Conservation (phyloP, 2,888 invertebrate genomes). For the Athalia circularis region DNA sequence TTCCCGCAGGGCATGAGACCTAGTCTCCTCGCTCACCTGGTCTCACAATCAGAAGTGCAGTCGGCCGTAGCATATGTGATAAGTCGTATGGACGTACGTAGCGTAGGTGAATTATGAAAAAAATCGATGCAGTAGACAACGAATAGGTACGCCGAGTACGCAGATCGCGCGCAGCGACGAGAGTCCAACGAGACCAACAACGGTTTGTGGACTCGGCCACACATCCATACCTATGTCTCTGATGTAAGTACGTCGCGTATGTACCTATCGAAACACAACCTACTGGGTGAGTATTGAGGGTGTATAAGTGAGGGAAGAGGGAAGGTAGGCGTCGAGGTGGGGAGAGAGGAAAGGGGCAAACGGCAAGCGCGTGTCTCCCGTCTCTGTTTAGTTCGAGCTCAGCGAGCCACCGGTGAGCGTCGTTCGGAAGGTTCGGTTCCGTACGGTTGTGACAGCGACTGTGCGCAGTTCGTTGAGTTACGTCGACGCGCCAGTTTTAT, state of each 20-base stretch:
- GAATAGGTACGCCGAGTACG: background rate
- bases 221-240: background rate
- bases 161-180: constrained; percentile 13
- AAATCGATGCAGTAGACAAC: constrained; percentile 9
- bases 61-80: background rate
- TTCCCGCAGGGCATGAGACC: too few species aligned
- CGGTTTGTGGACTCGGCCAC: constrained; percentile 23
- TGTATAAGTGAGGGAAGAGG: background rate
- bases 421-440: background rate
- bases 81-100: background rate
- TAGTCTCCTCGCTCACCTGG: too few species aligned
- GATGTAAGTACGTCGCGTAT: background rate
- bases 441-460: background rate
- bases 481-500: too few species aligned
- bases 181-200: background rate
- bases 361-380: constrained; percentile 59
- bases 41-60: background rate
- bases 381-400: constrained; percentile 65
- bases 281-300: background rate
- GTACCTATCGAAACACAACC: background rate
- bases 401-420: constrained; percentile 64
- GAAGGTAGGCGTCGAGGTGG: constrained; percentile 43
- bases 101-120: background rate
- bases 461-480: too few species aligned
- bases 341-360: constrained; percentile 43